These are phyloP conservation scores for Tachycineta bicolor DNA, from an alignment of 2,113 vertebrate genomes.

Conservation along the genomic window DNA sequence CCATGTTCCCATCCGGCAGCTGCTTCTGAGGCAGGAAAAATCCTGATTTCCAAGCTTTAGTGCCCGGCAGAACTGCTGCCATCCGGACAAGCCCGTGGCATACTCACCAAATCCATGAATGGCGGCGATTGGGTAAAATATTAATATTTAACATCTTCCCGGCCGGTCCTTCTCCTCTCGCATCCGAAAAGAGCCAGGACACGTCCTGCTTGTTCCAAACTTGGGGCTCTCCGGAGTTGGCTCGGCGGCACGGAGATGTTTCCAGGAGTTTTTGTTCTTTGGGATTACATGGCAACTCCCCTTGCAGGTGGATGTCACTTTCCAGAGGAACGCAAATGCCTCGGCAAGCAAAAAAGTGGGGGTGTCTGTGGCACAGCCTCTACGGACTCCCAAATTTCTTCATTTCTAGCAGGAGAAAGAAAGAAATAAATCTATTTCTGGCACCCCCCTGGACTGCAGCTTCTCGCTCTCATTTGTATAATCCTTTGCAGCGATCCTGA, in stretches of 20 bases:
- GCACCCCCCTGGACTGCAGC: constrained; percentile 45
- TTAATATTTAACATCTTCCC: constrained; percentile 71
- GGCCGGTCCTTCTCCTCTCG: not conserved
- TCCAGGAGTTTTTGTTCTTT: constrained; percentile 56
- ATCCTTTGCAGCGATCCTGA: constrained; percentile 58
- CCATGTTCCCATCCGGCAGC: not conserved
- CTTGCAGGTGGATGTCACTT: constrained; percentile 42
- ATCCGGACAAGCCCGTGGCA: not conserved
- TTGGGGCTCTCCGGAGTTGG: not conserved
- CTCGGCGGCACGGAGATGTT: not conserved
- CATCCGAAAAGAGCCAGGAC: not conserved
- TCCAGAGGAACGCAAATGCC: constrained; percentile 36
- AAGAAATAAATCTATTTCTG: constrained; percentile 44
- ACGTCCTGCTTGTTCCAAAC: not conserved
- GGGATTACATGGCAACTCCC: constrained; percentile 54
- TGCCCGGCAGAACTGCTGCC: not conserved
- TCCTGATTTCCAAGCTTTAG: not conserved
- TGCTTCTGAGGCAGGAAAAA: not conserved
- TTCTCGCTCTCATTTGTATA: constrained; percentile 60
- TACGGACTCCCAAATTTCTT: constrained; percentile 37
- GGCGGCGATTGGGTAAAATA: constrained; percentile 66
- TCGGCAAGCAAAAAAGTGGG: constrained; percentile 53
- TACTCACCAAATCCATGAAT: constrained; percentile 82
- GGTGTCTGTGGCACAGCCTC: constrained; percentile 49
- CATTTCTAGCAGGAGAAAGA: constrained; percentile 51